Evolutionary conservation across 2,888 invertebrate genomes (phyloP), one percentile per base, ranked within the genome.

Genomic region (Thumatha senex): DNA sequence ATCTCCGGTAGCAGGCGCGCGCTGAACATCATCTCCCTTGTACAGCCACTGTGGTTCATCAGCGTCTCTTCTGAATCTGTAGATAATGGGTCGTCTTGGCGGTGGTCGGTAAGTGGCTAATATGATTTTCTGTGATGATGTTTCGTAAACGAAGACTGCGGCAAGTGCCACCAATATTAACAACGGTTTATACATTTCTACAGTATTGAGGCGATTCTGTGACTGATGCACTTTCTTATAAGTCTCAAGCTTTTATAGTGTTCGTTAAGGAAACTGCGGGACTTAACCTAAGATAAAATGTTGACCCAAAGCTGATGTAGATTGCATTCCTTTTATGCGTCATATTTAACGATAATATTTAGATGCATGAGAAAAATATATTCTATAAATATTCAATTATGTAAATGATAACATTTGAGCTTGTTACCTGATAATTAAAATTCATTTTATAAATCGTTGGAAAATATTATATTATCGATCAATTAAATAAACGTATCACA

Each of bases 111-210:
- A n/a, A 0, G 46, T 46, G 0, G 46, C 45, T 0, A 8, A 31
- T 11, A 29, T 44, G 40, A 53, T 24, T 0, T 12, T 14, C 1
- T 54, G 38, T 41, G 54, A 45, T 10, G 40, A 42, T n/a, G 54
- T 18, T 12, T 41, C 54, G 12, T n/a, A 42, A 34, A 65, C 18
- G 7, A 55, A 8, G 2, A 61, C 38, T 0, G 36, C 44, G 7
- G 55, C 42, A 2, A 63, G 2, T 0, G 54, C 41, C 14, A 14
- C 42, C 2, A 61, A 7, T 7, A 58, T 31, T 1, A 56, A 7
- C 0, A 41, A 3, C 0, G 29, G 13, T 36, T 47, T 61, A 10
- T 3, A 51, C 65, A 63, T 65, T 14, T 48, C 36, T 12, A 55
- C 7, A 49, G 54, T 39, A 3, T 43, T 9, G 24, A 35, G 35